phyloP scores from a whole-genome alignment of 2,113 vertebrate genomes.

The Papio anubis region DNA sequence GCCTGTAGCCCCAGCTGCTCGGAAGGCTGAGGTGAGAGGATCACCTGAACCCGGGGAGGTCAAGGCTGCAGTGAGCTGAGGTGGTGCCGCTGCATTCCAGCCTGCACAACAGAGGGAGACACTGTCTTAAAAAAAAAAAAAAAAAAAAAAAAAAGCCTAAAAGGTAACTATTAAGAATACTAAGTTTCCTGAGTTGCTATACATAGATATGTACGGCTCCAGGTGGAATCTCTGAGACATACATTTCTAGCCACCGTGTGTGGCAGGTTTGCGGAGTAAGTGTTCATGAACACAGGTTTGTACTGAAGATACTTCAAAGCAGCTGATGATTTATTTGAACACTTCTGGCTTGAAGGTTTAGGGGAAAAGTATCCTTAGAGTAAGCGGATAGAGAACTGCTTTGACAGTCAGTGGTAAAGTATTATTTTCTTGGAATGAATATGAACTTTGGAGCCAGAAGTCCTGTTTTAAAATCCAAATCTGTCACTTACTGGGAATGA shows the following conservation, averaged over 20 bases:
- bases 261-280: background rate
- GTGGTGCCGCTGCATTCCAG: too few species aligned
- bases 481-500: constrained; percentile 50
- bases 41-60: too few species aligned
- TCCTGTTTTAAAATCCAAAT: constrained; percentile 57
- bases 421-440: constrained; percentile 65
- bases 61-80: too few species aligned
- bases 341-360: constrained; percentile 37
- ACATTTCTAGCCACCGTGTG: background rate
- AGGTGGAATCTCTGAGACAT: background rate
- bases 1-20: too few species aligned
- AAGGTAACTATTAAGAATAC: constrained; percentile 8
- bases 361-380: constrained; percentile 28
- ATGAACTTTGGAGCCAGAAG: constrained; percentile 52
- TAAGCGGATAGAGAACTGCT: constrained; percentile 55
- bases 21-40: too few species aligned
- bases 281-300: background rate
- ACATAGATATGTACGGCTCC: background rate
- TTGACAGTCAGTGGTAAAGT: constrained; percentile 27
- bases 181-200: background rate
- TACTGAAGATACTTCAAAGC: constrained; percentile 19
- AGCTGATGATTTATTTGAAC: constrained; percentile 34
- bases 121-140: too few species aligned
- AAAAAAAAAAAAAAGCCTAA: background rate
- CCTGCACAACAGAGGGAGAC: too few species aligned